These are phyloP conservation scores for Molossus molossus DNA, from an alignment of 2,797 vertebrate species.

Conservation along the genomic window DNA sequence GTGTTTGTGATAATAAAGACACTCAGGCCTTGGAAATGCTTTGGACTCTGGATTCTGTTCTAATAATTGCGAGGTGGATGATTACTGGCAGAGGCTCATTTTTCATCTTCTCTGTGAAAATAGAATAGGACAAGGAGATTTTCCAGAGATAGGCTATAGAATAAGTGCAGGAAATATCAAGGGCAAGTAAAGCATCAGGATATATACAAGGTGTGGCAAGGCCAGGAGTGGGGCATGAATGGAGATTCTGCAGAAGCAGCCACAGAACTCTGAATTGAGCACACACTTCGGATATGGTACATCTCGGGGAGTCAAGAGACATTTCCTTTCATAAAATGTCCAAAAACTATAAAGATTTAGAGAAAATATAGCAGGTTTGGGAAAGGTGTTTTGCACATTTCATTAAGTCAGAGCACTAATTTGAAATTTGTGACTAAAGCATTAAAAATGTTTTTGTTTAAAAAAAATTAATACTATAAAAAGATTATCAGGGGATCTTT, in stretches of 20 bases:
- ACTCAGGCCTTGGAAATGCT: conserved; percentile 68
- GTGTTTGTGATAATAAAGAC: conserved; percentile 73
- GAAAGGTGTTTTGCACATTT: background rate
- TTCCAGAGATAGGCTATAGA: conserved; percentile 58
- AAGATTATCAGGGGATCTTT: conserved; percentile 11
- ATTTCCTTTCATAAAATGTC: background rate
- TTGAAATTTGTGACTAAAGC: conserved; percentile 1
- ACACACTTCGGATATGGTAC: background rate
- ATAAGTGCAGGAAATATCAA: conserved; percentile 71
- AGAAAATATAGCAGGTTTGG: background rate
- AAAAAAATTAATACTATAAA: conserved; percentile 40
- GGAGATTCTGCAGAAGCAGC: background rate
- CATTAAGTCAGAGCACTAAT: background rate
- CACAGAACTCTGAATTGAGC: background rate
- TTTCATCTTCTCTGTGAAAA: conserved; percentile 75
- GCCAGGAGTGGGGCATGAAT: background rate
- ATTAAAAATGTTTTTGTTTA: background rate
- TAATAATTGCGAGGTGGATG: conserved; percentile 64
- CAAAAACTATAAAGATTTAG: background rate
- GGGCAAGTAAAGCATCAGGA: conserved; percentile 27
- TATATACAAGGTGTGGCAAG: background rate
- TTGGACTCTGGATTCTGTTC: conserved; percentile 42
- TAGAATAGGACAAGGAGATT: conserved; percentile 42
- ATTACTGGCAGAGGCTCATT: conserved; percentile 74
- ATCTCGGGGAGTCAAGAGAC: background rate